Conservation (phyloP, 1,140 invertebrate genomes). For the Myzus persicae region DNA sequence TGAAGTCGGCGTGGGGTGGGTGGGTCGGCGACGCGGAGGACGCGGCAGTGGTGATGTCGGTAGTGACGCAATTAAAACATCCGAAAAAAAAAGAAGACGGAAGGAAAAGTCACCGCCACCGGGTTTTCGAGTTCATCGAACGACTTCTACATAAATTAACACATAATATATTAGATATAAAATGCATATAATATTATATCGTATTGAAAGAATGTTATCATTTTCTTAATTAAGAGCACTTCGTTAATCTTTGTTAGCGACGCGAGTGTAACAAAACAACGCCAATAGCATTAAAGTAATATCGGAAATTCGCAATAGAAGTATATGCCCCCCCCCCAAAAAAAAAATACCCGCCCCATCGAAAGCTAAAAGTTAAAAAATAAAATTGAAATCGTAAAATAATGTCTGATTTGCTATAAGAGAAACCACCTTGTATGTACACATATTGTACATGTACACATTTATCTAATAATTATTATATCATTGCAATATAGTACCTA, state of each 20-base stretch:
- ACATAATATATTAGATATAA: not conserved
- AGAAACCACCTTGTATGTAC: no score
- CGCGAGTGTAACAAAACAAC: not conserved
- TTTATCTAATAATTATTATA: no score
- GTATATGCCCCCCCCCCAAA: accelerated
- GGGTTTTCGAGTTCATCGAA: not conserved
- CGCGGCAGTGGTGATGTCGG: not conserved
- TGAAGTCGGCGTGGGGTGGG: no score
- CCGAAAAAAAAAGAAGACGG: not conserved
- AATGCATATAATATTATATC: not conserved
- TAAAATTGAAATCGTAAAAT: not conserved
- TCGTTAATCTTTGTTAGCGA: not conserved
- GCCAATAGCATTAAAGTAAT: not conserved
- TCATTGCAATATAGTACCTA: no score
- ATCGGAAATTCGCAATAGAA: not conserved
- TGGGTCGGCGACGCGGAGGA: not conserved
- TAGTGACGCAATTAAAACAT: constrained; percentile 24
- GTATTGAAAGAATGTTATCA: not conserved
- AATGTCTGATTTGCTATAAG: not conserved
- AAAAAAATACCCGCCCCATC: not conserved
- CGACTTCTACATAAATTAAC: not conserved
- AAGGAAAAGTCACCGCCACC: constrained; percentile 1
- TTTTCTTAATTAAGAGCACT: not conserved
- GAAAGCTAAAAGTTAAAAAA: not conserved
- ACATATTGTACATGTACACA: no score